Conservation (phyloP, 2,113 vertebrate genomes). For the Lynx canadensis region DNA sequence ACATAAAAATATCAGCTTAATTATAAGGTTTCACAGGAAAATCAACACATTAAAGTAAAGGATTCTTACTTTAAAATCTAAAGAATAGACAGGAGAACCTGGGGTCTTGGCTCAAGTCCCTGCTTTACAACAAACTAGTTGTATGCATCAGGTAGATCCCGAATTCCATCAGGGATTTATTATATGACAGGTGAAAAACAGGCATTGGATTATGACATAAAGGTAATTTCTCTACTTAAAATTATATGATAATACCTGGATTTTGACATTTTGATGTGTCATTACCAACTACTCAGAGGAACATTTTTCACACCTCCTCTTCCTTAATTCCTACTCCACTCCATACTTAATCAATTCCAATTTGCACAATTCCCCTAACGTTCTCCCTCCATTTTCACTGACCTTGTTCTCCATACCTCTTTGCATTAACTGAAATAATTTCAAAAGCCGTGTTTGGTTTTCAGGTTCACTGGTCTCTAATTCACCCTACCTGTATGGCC, state of each 20-base stretch:
- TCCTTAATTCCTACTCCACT: not conserved
- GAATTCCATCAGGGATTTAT: not conserved
- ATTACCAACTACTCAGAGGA: not conserved
- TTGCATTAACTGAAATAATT: not conserved
- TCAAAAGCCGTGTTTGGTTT: not conserved
- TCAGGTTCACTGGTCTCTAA: not conserved
- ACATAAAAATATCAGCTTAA: not conserved
- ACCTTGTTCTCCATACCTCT: not conserved
- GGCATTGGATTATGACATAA: not conserved
- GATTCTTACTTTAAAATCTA: not conserved
- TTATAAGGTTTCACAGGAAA: conserved; percentile 32
- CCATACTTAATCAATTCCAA: not conserved
- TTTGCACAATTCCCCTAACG: not conserved
- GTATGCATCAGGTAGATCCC: not conserved
- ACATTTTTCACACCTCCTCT: not conserved
- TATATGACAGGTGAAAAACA: not conserved
- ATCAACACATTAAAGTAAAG: not conserved
- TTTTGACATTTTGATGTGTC: not conserved
- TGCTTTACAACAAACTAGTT: not conserved
- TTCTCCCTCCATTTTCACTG: not conserved
- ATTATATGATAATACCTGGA: not conserved
- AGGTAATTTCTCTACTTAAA: not conserved
- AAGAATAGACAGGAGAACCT: not conserved
- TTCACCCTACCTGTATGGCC: not conserved
- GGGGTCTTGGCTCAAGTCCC: not conserved